Evolutionary conservation across 2,113 vertebrate species (phyloP), one percentile per base, ranked within the genome.

Genomic region (Mystacornis crossleyi): DNA sequence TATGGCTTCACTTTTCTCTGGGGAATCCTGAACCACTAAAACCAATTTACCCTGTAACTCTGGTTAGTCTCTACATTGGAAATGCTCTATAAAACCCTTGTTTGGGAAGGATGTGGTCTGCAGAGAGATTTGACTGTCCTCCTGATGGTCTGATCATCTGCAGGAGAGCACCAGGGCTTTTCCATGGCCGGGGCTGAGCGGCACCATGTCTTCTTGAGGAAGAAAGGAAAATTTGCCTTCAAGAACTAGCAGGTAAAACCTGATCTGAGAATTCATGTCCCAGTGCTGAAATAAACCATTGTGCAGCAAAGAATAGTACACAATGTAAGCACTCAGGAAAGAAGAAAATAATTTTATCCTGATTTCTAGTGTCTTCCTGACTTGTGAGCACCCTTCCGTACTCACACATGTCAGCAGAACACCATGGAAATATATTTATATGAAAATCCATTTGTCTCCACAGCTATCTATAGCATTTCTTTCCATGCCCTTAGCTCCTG

Each of bases 301-400:
- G 96, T 96, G 95, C 69, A 43, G 85, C 60, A 65, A 86, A 96
- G 90, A 96, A 97, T 93, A 89, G 96, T 96, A 96, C 92, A 96
- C 81, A 96, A 94, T 96, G 67, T 94, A 92, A 97, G 96, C 97
- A 94, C 94, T 95, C 95, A 95, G 81, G 81, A 95, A 96, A 97
- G 92, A 95, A 96, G 89, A 94, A 97, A 96, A 97, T 95, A 90
- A 97, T 95, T 96, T 95, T 93, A 87, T 91, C 95, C 83, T 96
- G 94, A 95, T 96, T 94, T 97, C 94, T 93, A 95, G 77, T 94
- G 82, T 91, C 94, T 95, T 93, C 80, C 88, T 96, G 92, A 92
- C 93, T 95, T 90, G 95, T 34, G 88, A 95, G 82, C 90, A 92
- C 81, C 90, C 95, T 96, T 86, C 93, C 89, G 6, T 85, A 55